Evolutionary conservation across 2,113 vertebrate genomes (phyloP).

Genomic region (western clawed frog (Xenopus tropicalis)): UCB_Xtro_10.0 CM004444.2:118384501-118385000

Average conservation of each 20-base stretch:
- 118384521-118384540: too few species aligned
- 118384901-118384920: constrained; percentile 20
- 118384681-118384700: neutral
- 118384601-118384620: neutral
- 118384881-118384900: constrained; percentile 28
- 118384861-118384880: constrained; percentile 26
- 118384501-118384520: too few species aligned
- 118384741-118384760: constrained; percentile 33
- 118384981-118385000: constrained; percentile 20
- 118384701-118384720: constrained; percentile 2
- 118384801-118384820: constrained; percentile 27
- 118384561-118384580: neutral
- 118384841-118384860: constrained; percentile 10
- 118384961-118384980: constrained; percentile 28
- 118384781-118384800: constrained; percentile 24
- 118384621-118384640: neutral
- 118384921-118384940: constrained; percentile 39
- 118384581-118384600: neutral
- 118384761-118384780: constrained; percentile 26
- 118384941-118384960: constrained; percentile 38
- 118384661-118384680: neutral
- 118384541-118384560: neutral
- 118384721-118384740: neutral
- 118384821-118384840: constrained; percentile 28
- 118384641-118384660: neutral